phyloP scores from a whole-genome alignment of 2,113 vertebrate genomes.

The Heteronetta atricapilla region DNA sequence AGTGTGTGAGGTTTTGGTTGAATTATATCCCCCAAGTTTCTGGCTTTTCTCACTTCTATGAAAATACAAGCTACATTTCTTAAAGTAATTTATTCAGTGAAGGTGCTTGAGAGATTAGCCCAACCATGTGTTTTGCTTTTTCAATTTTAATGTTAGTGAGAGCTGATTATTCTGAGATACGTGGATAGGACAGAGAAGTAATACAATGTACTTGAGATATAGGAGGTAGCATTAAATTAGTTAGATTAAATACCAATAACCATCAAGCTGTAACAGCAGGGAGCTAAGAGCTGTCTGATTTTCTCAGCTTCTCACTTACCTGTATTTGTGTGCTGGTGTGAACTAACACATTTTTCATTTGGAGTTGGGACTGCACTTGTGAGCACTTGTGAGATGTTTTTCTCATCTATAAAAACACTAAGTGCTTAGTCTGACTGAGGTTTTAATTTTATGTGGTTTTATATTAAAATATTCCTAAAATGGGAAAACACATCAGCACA shows the following conservation, averaged over 20 bases:
- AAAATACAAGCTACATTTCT: neutral
- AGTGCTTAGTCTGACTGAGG: neutral
- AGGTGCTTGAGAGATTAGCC: neutral
- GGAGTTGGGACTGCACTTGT: neutral
- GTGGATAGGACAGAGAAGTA: neutral
- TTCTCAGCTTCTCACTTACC: neutral
- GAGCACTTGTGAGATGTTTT: neutral
- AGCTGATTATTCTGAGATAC: neutral
- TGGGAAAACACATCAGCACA: neutral
- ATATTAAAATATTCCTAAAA: neutral
- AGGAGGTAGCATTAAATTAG: neutral
- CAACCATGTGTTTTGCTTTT: neutral
- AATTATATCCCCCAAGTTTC: neutral
- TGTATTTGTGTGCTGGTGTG: neutral
- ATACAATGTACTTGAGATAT: neutral
- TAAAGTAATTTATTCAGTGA: neutral
- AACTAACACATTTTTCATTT: neutral
- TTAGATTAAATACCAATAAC: neutral
- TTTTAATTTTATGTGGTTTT: neutral
- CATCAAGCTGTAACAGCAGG: neutral
- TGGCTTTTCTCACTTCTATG: neutral
- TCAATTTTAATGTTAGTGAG: neutral
- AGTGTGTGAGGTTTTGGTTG: neutral
- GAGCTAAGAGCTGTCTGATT: neutral
- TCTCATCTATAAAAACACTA: neutral